Base-by-base conservation (phyloP, 2,888 invertebrate genomes). In the Tryphoninae sp. region DNA sequence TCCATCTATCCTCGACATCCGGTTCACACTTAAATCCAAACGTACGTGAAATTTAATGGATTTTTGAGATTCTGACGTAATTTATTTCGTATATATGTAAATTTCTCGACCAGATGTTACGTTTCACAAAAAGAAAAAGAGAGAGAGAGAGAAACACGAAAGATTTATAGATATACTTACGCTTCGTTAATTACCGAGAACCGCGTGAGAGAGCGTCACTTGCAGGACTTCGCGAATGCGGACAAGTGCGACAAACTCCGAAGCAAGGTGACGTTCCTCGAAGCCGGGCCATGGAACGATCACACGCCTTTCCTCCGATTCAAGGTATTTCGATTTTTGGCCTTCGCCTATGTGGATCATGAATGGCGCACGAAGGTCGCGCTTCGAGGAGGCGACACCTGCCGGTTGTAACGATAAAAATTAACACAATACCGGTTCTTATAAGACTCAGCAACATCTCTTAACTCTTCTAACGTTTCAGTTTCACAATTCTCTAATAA, bases 211-310 rank as follows among this genome's bases (percentile, higher is more conserved):
- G 58, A 51, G 72, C n/a, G n/a, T 64, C 84, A 84, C 85, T 88
- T 87, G 85, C 72, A 72, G 80, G 88, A 84, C 85, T 87, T 88
- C 87, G 80, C 4, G 87, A 89, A 87, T 84, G 79, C 86, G 77
- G 53, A 79, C 76, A 88, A 88, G 88, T 88, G 88, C 87, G 16
- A n/a, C 16, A 51, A 22, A 33, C 61, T 75, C 64, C 61, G 81
- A 76, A 64, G 65, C 86, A 86, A 88, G 88, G 85, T 86, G 85
- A 87, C 75, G 78, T 80, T 42, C 22, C 67, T 33, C 67, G 45
- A 11, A 71, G 13, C 76, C 22, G 58, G 58, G 40, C 45, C 67
- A 42, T 19, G n/a, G 19, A 19, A 19, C 22, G 22, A 51, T 26
- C 26, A 16, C 33, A 16, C 22, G 42, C 40, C 33, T 33, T 33